phyloP scores from a whole-genome alignment of 1,140 invertebrate genomes.

The Dendroctonus valens region DNA sequence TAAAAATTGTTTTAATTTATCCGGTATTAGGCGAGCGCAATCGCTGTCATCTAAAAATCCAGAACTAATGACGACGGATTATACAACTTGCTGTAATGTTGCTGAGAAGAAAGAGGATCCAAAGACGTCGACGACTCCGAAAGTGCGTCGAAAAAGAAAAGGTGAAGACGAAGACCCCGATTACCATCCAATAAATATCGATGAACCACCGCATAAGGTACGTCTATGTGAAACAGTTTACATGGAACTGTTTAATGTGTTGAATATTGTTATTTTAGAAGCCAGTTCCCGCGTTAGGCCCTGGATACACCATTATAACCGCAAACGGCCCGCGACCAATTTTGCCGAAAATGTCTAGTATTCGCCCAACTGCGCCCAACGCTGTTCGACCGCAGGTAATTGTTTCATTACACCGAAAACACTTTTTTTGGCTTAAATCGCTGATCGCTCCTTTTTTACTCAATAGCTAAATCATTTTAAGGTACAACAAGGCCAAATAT shows the following conservation, averaged over 20 bases:
- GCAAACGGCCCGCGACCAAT: neutral
- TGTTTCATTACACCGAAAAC: no score
- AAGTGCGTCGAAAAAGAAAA: slow-evolving; percentile 24
- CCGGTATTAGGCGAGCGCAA: no score
- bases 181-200: slow-evolving; percentile 34
- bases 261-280: no score
- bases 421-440: no score
- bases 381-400: no score
- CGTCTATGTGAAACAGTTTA: neutral
- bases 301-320: slow-evolving; percentile 1
- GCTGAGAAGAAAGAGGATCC: slow-evolving; percentile 22
- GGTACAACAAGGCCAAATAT: neutral
- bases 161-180: slow-evolving; percentile 37
- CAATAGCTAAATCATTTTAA: no score
- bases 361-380: no score
- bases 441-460: no score
- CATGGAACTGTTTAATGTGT: no score
- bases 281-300: neutral
- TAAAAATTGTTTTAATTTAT: no score
- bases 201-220: slow-evolving; percentile 15
- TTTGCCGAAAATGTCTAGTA: no score
- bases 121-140: slow-evolving; percentile 9
- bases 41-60: slow-evolving; percentile 14
- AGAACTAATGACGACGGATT: slow-evolving; percentile 33
- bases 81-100: slow-evolving; percentile 29